Conservation (phyloP, 2,888 invertebrate species). For the Ormyrus labotus region DNA sequence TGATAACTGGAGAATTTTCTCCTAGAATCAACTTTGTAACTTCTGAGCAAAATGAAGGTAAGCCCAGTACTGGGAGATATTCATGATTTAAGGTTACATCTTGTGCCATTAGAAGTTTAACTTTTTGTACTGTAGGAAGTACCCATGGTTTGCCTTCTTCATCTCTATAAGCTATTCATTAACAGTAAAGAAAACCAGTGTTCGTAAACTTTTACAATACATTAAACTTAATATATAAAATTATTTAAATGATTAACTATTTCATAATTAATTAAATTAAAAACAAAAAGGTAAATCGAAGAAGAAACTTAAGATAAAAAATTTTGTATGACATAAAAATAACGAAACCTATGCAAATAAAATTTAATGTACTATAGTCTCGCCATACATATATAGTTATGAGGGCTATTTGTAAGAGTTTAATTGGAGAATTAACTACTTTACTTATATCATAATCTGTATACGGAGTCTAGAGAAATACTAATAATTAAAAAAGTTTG, state of each 20-base stretch:
- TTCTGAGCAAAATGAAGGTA: constrained; percentile 85
- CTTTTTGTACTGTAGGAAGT: constrained; percentile 93
- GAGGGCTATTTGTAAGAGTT: constrained; percentile 25
- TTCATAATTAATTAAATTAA: constrained; percentile 5
- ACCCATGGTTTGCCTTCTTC: constrained; percentile 98
- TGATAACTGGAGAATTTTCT: constrained; percentile 83
- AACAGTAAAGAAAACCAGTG: constrained; percentile 55
- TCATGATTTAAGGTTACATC: constrained; percentile 94
- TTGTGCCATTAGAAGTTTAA: constrained; percentile 88
- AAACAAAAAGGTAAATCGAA: no score
- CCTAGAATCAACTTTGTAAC: constrained; percentile 93
- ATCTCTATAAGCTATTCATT: constrained; percentile 89
- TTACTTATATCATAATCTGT: no score
- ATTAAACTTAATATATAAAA: neutral
- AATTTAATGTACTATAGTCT: no score
- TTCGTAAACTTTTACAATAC: neutral
- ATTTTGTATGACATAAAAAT: no score
- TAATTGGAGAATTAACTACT: constrained; percentile 26
- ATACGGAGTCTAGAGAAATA: no score
- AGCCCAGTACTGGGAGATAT: constrained; percentile 94
- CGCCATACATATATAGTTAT: neutral
- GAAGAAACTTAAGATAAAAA: no score
- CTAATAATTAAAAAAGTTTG: no score
- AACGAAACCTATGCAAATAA: neutral
- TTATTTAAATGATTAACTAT: neutral